phyloP scores from a whole-genome alignment of 2,888 invertebrate genomes.

The Noctua pronuba region DNA sequence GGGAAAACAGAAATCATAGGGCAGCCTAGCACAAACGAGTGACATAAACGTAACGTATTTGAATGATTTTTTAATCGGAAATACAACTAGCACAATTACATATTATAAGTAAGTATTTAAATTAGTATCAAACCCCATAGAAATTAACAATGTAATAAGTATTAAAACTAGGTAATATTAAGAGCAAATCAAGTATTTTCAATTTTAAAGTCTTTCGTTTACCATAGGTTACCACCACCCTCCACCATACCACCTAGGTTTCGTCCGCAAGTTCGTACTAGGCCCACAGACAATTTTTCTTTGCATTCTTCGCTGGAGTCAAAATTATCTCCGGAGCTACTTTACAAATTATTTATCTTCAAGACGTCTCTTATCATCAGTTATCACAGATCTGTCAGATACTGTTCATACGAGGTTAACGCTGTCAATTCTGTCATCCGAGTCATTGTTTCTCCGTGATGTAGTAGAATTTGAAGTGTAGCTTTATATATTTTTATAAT shows the following conservation, averaged over 20 bases:
- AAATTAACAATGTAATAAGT: not conserved
- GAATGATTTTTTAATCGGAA: not conserved
- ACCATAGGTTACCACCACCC: no score
- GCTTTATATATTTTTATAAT: not conserved
- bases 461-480: conserved; percentile 28
- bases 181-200: not conserved
- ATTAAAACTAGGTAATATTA: not conserved
- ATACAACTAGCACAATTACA: not conserved
- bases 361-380: conserved; percentile 53
- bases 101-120: not conserved
- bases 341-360: conserved; percentile 63
- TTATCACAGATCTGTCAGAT: conserved; percentile 59
- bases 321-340: conserved; percentile 19
- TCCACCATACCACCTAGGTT: not conserved
- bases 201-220: not conserved
- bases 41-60: not conserved
- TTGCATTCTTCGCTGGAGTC: not conserved
- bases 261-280: not conserved
- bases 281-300: not conserved
- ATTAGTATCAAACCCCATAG: not conserved
- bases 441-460: conserved; percentile 23
- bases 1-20: not conserved
- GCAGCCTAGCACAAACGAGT: not conserved
- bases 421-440: conserved; percentile 50
- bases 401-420: conserved; percentile 23